These are phyloP conservation scores for Hoplostethus atlanticus DNA, from an alignment of 2,797 vertebrate species.

Conservation along the genomic window DNA sequence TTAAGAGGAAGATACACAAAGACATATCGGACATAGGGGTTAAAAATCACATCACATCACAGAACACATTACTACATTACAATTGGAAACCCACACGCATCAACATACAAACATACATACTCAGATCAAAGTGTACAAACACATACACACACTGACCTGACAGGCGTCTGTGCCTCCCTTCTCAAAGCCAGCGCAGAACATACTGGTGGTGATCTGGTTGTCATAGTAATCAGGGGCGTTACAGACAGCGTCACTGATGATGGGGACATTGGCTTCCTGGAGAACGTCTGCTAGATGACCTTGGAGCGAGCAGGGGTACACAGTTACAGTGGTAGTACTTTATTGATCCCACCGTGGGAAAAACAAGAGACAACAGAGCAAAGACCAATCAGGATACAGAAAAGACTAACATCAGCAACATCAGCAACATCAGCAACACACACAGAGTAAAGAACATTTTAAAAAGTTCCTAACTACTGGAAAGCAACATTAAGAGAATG, in stretches of 20 bases:
- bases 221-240: slow-evolving; percentile 92
- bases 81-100: background rate
- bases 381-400: too few species aligned
- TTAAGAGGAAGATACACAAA: too few species aligned
- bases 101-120: background rate
- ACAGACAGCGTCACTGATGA: slow-evolving; percentile 90
- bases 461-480: too few species aligned
- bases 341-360: background rate
- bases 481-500: too few species aligned
- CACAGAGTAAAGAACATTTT: too few species aligned
- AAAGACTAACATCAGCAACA: too few species aligned
- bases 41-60: background rate
- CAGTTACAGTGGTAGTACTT: too few species aligned
- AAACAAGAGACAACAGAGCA: too few species aligned
- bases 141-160: slow-evolving; percentile 82
- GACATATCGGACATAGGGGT: background rate
- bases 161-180: slow-evolving; percentile 93
- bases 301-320: slow-evolving; percentile 49
- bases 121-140: background rate
- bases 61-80: background rate
- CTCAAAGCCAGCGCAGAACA: slow-evolving; percentile 94
- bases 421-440: too few species aligned
- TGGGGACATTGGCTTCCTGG: slow-evolving; percentile 90
- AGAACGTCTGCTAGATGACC: slow-evolving; percentile 89
- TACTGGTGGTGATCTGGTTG: slow-evolving; percentile 92